Evolutionary conservation across 2,113 vertebrate genomes (phyloP), one percentile per base, ranked within the genome.

Genomic region (Uropsilus gracilis): DNA sequence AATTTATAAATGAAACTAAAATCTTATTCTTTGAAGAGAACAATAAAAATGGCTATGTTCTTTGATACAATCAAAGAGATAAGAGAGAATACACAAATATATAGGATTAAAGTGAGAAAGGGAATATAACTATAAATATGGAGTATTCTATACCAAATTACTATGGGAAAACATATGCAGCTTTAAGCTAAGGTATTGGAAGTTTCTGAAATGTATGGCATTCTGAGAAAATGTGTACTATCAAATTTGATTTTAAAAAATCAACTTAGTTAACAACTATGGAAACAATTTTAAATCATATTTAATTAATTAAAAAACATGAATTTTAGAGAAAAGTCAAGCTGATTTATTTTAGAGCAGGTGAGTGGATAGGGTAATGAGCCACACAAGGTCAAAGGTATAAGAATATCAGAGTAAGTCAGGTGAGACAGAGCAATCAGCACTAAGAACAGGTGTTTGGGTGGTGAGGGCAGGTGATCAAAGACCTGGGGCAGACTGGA

Each of bases 1-100:
- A 78, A 94, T 88, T 84, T 77, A 53, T 76, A 64, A 90, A 26
- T 82, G 68, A 87, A 34, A 57, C 32, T 95, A 92, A 94, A 76
- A 86, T 28, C n/a, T 53, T 26, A 50, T 69, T 90, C 24, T 94
- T 63, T 77, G 34, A 82, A 96, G 71, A 93, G 59, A 86, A 18
- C 53, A 73, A 42, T 59, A 5, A 48, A 78, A 86, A 92, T 61
- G 6, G 12, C 37, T 28, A 44, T 30, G 24, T 59, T 57, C 59
- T 88, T 55, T 92, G 32, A 57, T 57, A 57, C 44, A 71, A 81
- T 71, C 14, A 80, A 64, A 48, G 89, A 95, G 91, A 76, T 55
- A 84, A 94, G 59, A 50, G 30, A 84, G n/a, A 55, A 64, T 69
- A 42, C 48, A 68, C 9, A 85, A 76, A 55, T 48, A 69, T 5